These are phyloP conservation scores for Eupithecia insigniata DNA, from an alignment of 2,888 invertebrate genomes.

Conservation along the genomic window DNA sequence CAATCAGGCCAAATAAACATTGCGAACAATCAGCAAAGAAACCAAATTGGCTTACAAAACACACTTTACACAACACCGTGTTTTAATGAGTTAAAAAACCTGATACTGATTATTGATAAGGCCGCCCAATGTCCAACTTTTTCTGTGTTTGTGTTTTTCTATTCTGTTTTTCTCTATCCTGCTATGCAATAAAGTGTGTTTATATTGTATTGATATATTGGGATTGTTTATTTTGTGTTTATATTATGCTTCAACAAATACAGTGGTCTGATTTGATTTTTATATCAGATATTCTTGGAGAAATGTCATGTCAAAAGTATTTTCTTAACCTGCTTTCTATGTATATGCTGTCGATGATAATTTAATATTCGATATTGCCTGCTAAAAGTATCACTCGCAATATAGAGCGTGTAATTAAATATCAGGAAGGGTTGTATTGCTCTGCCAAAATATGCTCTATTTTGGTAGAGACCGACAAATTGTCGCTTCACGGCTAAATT, in stretches of 20 bases:
- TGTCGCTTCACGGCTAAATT: background rate
- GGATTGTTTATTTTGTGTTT: too few relatives aligned
- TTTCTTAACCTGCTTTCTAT: slow-evolving; percentile 12
- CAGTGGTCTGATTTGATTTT: background rate
- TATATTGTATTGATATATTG: too few relatives aligned
- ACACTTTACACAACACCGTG: background rate
- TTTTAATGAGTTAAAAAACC: too few relatives aligned
- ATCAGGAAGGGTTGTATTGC: slow-evolving; percentile 61
- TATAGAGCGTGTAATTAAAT: slow-evolving; percentile 72
- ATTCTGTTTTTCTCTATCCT: too few relatives aligned
- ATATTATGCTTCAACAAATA: background rate
- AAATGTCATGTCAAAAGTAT: background rate
- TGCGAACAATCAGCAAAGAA: background rate
- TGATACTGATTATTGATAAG: too few relatives aligned
- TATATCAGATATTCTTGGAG: background rate
- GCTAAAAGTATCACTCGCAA: slow-evolving; percentile 72
- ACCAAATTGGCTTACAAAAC: background rate
- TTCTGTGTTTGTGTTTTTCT: too few relatives aligned
- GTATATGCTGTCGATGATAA: slow-evolving; percentile 60
- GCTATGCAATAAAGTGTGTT: too few relatives aligned
- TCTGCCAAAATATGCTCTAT: slow-evolving; percentile 25
- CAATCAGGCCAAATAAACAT: background rate
- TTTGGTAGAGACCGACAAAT: slow-evolving; percentile 14
- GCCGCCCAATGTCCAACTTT: too few relatives aligned
- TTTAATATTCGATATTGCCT: slow-evolving; percentile 77